Evolutionary conservation across 2,888 invertebrate genomes (phyloP).

Genomic region (Machimus atricapillus): DNA sequence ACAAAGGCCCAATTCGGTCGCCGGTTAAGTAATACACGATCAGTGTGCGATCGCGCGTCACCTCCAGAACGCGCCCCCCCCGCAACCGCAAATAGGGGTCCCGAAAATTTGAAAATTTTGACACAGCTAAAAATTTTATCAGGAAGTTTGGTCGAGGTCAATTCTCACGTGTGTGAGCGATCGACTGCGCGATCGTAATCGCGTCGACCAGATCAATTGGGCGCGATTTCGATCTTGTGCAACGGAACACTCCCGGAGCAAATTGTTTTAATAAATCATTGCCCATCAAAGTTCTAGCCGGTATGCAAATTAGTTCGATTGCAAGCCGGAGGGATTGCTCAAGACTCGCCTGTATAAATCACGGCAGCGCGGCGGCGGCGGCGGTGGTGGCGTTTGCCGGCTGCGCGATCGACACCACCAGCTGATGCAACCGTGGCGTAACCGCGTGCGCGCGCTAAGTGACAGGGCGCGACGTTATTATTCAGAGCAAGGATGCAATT

Average conservation of each 20-base stretch:
- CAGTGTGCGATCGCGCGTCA: background rate
- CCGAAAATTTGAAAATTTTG: background rate
- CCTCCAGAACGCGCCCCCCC: background rate
- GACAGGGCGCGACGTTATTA: constrained; percentile 12
- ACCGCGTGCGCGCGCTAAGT: background rate
- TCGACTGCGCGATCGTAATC: background rate
- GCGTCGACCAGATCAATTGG: background rate
- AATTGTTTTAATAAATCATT: constrained; percentile 23
- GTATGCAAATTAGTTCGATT: constrained; percentile 26
- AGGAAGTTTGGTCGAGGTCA: background rate
- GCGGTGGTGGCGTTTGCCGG: background rate
- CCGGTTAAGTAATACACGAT: background rate
- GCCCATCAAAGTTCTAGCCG: constrained; percentile 30
- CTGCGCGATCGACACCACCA: background rate
- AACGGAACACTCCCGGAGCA: background rate
- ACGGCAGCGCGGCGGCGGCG: background rate
- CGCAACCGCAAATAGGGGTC: background rate
- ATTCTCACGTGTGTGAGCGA: background rate
- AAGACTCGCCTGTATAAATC: constrained; percentile 18
- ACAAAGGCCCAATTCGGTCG: background rate
- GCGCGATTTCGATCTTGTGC: background rate
- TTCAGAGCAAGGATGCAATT: constrained; percentile 36
- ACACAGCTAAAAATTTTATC: background rate
- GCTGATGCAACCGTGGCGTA: background rate
- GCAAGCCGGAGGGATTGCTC: background rate